A percentile compares a stretch with the other conserved stretches of the same genome.
phyloP scores from a whole-genome alignment of 2,797 vertebrate species.

The Neomorphus geoffroyi region DNA sequence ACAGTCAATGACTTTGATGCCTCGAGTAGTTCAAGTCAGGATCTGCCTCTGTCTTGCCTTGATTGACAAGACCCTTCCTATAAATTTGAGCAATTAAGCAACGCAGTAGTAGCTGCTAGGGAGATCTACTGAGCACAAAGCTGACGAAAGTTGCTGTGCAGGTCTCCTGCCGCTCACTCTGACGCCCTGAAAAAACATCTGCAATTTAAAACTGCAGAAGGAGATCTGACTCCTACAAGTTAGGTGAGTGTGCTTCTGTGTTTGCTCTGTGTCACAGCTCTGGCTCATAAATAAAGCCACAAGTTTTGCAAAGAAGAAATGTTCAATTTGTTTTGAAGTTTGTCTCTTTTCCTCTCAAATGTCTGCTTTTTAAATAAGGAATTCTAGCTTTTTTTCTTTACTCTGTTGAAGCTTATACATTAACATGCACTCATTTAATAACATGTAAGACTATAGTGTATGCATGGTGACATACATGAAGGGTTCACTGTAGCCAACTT shows the following conservation, averaged over 20 bases:
- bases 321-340: background rate
- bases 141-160: background rate
- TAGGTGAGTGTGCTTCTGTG: conserved; percentile 64
- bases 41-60: conserved; percentile 73
- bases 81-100: conserved; percentile 74
- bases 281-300: background rate
- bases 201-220: conserved; percentile 12
- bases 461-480: background rate
- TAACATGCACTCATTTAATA: background rate
- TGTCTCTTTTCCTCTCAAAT: background rate
- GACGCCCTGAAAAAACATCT: conserved; percentile 17
- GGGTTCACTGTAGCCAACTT: background rate
- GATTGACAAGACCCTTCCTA: conserved; percentile 75
- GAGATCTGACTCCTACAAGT: background rate
- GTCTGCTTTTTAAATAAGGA: background rate
- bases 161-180: conserved; percentile 1
- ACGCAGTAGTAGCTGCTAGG: conserved; percentile 20
- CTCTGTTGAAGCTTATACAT: background rate
- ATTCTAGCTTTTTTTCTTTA: background rate
- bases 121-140: conserved; percentile 33
- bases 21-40: conserved; percentile 71
- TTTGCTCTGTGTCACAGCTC: background rate
- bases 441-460: background rate
- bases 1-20: conserved; percentile 70
- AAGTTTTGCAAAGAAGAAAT: background rate